phyloP scores from a whole-genome alignment of 2,888 invertebrate species.

The Mythimna loreyi region DNA sequence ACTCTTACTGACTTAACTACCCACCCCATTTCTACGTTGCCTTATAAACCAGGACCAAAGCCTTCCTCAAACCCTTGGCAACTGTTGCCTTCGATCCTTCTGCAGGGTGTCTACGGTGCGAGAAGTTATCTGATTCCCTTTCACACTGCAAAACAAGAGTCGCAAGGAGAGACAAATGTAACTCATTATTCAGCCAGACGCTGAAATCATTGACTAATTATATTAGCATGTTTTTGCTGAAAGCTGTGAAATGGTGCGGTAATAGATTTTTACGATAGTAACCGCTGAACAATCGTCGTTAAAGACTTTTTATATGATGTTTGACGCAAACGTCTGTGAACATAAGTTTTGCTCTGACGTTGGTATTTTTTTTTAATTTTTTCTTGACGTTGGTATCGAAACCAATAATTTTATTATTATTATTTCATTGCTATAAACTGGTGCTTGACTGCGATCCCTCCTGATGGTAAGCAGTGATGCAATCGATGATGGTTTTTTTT shows the following conservation, averaged over 20 bases:
- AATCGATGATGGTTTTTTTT: too few species aligned
- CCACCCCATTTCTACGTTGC: too few species aligned
- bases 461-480: too few species aligned
- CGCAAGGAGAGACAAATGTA: not conserved
- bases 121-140: too few species aligned
- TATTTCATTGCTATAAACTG: too few species aligned
- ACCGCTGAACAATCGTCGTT: conserved; percentile 7
- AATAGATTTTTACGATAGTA: conserved; percentile 31
- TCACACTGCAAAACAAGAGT: not conserved
- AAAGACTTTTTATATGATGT: conserved; percentile 15
- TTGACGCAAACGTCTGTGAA: conserved; percentile 40
- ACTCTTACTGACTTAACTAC: too few species aligned
- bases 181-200: not conserved
- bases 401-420: conserved; percentile 7
- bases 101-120: too few species aligned
- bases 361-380: too few species aligned
- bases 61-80: too few species aligned
- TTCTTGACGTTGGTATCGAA: conserved; percentile 12
- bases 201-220: not conserved
- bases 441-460: too few species aligned
- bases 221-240: conserved; percentile 9
- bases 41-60: too few species aligned
- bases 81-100: too few species aligned
- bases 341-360: conserved; percentile 24
- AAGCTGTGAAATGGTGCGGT: conserved; percentile 11